Percentiles rank a stretch among this genome's conserved stretches.
These are phyloP conservation scores for Cuculus canorus DNA, from an alignment of 2,797 vertebrate genomes.

Conservation along the genomic window DNA sequence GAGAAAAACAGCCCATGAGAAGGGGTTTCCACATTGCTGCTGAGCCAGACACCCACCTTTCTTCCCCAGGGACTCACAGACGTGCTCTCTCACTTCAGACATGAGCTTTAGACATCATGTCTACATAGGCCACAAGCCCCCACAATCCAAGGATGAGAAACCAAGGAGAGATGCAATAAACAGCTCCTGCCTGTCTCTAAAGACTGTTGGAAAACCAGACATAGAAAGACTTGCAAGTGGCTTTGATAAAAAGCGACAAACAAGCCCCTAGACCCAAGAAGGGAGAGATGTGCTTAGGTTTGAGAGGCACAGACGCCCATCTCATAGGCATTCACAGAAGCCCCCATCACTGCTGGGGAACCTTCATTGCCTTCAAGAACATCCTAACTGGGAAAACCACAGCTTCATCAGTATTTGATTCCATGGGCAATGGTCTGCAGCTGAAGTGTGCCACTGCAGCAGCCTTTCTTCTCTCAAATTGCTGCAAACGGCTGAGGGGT, in stretches of 20 bases:
- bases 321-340: background rate
- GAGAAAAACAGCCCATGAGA: background rate
- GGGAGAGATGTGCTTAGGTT: background rate
- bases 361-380: background rate
- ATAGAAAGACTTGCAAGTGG: background rate
- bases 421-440: background rate
- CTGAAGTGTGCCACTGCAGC: background rate
- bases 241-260: background rate
- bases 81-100: background rate
- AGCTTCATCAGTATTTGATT: background rate
- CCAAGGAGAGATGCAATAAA: background rate
- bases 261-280: background rate
- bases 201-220: background rate
- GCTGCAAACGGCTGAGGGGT: background rate
- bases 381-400: background rate
- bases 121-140: background rate
- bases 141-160: background rate
- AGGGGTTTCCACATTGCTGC: background rate
- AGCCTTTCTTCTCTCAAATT: background rate
- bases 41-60: background rate
- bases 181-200: background rate
- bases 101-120: background rate
- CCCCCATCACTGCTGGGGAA: background rate
- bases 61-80: background rate
- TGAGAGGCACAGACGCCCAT: background rate